Base-by-base conservation (phyloP, 2,888 invertebrate genomes). In the Hybos culiciformis region DNA sequence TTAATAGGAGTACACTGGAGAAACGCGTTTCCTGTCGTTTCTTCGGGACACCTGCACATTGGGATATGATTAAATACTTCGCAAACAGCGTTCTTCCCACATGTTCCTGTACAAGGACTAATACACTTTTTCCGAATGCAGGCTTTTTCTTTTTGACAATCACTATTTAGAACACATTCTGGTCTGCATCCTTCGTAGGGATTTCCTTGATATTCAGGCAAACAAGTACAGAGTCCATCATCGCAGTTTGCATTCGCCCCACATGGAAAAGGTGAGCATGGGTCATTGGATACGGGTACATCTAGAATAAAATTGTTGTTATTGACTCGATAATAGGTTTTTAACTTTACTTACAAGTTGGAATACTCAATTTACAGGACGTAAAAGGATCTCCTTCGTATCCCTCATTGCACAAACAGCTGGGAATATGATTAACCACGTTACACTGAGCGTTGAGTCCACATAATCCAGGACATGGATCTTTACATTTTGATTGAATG, bases 111-210 rank as follows among this genome's bases (percentile, higher is more conserved):
- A 53, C 86, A 85, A 40, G 85, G 84, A 58, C 83, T 77, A 33
- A 67, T 56, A 58, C 85, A 86, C 65, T 83, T 82, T 58, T 78
- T 80, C 52, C 70, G 69, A 4, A 74, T 64, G 55, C 84, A 84
- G 46, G 82, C 78, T 59, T 72, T 75, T 56, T 77, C 70, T 55
- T 71, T 70, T 32, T 75, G 66, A 62, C 84, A 85, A 54, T 84
- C 83, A 5, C 71, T 65, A 59, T 79, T 83, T 6, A 82, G 64
- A 8, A 80, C 75, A 64, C 84, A 85, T 65, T 85, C 83, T 8
- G 84, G 84, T 48, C 83, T 72, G 59, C 85, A 86, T 37, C 78
- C 80, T 36, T 73, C 61, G 53, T 81, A 82, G 1, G 86, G 84
- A 66, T 86, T 81, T 23, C 86, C 87, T 49, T 75, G 74, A 56